Base-by-base conservation (phyloP, 30 jellyfish, hydroid and myxozoan species). In the Chrysaora quinquecirrha region DNA sequence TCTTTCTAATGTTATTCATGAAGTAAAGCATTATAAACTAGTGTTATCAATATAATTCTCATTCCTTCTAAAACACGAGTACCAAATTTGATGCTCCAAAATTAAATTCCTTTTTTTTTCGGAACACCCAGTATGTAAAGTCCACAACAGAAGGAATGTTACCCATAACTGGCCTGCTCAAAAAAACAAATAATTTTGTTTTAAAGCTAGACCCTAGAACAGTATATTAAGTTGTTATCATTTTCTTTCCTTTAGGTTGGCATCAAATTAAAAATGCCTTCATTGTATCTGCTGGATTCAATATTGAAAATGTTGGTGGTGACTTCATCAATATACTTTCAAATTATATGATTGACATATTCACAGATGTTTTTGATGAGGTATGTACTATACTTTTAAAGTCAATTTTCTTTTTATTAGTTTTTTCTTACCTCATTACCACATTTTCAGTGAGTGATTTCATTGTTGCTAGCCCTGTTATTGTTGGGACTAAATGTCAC, bases 231-330 rank as follows among this genome's bases (percentile, higher is more conserved):
- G n/a, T n/a, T n/a, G n/a, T n/a, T n/a, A n/a, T n/a, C n/a, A n/a
- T n/a, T n/a, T n/a, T n/a, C n/a, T n/a, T 67, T 9, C 49, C 48
- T 67, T 32, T 43, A 94, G 99, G 95, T 75, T 21, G 78, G 34
- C 64, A 67, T 77, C 3, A 87, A 81, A 29, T 49, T 49, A 48
- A 89, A 89, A 67, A 73, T 94, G 90, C 97, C 97, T 32, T 66
- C 95, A 23, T 93, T 94, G 32, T 94, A 94, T 47, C 91, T 94
- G 21, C 83, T 94, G 64, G 99, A 94, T 84, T 94, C 99, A n/a
- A 94, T 94, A 14, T 38, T 94, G 75, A 94, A 89, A 94, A 94
- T 60, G 89, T 88, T 49, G 97, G 99, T 2, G 94, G 90, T 6
- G 88, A 71, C 27, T 94, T 72, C 76, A 63, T 81, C 14, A 64